Conservation (phyloP, 2,888 invertebrate genomes). For the Asteroscopus sphinx region DNA sequence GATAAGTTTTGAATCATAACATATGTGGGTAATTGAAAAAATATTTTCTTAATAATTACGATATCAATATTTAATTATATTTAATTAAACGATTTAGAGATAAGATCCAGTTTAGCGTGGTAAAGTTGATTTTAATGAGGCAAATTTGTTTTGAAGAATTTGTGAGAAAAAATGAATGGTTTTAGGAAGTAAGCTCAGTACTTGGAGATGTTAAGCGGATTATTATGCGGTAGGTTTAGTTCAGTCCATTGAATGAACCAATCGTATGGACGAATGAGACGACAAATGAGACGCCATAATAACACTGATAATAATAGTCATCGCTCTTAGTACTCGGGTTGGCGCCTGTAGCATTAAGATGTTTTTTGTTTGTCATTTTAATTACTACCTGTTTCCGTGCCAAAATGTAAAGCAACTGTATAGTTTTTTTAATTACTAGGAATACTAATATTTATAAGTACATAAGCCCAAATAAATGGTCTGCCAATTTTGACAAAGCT, state of each 20-base stretch:
- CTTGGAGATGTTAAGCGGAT: conserved; percentile 26
- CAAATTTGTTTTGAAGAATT: conserved; percentile 49
- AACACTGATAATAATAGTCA: conserved; percentile 9
- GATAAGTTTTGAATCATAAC: conserved; percentile 43
- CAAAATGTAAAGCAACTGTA: not conserved
- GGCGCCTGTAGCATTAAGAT: conserved; percentile 5
- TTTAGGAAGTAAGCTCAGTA: conserved; percentile 55
- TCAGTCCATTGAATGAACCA: conserved; percentile 8
- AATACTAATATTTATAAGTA: too few species aligned
- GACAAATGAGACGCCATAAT: conserved; percentile 10
- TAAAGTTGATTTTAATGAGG: conserved; percentile 47
- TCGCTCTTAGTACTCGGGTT: conserved; percentile 17
- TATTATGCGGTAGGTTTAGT: conserved; percentile 35
- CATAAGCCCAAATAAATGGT: too few species aligned
- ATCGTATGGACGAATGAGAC: conserved; percentile 20
- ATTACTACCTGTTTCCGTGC: conserved; percentile 38
- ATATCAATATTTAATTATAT: conserved; percentile 56
- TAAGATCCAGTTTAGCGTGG: conserved; percentile 52
- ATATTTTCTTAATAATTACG: conserved; percentile 56
- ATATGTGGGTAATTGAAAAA: conserved; percentile 50
- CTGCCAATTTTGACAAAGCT: too few species aligned
- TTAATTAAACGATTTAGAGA: conserved; percentile 51
- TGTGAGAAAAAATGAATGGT: conserved; percentile 40
- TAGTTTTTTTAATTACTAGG: too few species aligned
- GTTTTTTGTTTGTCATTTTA: conserved; percentile 25